A percentile compares a stretch with the other conserved stretches of the same genome.
Conservation (phyloP, 2,113 vertebrate genomes). For the Spea bombifrons region DNA sequence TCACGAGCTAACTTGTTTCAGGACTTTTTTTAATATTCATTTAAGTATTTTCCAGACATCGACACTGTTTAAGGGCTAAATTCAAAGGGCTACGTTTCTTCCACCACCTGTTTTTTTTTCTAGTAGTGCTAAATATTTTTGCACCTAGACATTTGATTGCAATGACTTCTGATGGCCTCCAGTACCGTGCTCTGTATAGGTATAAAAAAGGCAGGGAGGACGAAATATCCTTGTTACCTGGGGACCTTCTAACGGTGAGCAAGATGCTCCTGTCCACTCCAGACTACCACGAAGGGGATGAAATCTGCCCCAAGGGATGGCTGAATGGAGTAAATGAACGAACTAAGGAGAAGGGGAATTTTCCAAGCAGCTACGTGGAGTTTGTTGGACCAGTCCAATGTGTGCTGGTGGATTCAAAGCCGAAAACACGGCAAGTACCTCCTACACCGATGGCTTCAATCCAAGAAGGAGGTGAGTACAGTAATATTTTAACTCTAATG, state of each 20-base stretch:
- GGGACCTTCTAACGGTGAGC: slow-evolving; percentile 70
- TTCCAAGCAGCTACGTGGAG: slow-evolving; percentile 79
- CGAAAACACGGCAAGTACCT: slow-evolving; percentile 62
- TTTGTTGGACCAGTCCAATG: slow-evolving; percentile 64
- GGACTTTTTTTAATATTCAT: background rate
- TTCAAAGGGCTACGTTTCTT: background rate
- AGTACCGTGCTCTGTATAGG: slow-evolving; percentile 75
- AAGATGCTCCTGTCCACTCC: slow-evolving; percentile 58
- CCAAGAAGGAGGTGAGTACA: slow-evolving; percentile 66
- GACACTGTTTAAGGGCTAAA: background rate
- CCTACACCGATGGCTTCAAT: slow-evolving; percentile 48
- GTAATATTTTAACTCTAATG: background rate
- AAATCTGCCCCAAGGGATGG: slow-evolving; percentile 70
- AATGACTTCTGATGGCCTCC: slow-evolving; percentile 65
- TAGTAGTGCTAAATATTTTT: background rate
- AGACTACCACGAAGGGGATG: slow-evolving; percentile 70
- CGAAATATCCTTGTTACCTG: slow-evolving; percentile 72
- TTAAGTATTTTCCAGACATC: background rate
- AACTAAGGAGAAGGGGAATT: slow-evolving; percentile 75
- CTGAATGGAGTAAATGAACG: slow-evolving; percentile 74
- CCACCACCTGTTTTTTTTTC: background rate
- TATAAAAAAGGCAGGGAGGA: slow-evolving; percentile 72
- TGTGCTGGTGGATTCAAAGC: slow-evolving; percentile 51
- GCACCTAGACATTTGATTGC: background rate
- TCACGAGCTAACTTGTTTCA: background rate